Evolutionary conservation across 2,797 vertebrate species (phyloP).

Genomic region (Gephyroberyx darwinii): DNA sequence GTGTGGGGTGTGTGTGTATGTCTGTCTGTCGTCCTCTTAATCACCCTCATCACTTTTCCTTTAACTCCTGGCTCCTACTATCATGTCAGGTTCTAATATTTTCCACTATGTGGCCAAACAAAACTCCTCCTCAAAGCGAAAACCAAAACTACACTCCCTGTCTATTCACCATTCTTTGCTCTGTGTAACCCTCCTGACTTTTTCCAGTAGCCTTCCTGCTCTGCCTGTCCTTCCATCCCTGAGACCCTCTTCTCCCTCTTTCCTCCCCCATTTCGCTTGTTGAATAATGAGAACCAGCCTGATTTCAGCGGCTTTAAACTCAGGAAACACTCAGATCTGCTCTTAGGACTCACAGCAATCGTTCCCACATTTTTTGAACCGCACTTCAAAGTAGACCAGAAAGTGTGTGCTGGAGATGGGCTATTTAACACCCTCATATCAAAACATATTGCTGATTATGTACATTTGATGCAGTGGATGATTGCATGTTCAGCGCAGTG

Average conservation of each 20-base stretch:
- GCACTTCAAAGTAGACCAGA: slow-evolving; percentile 34
- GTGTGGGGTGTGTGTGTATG: slow-evolving; percentile 9
- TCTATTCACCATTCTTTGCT: slow-evolving; percentile 22
- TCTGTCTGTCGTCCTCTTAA: slow-evolving; percentile 15
- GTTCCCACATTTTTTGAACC: slow-evolving; percentile 57
- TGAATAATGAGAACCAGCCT: slow-evolving; percentile 66
- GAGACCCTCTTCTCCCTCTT: not conserved
- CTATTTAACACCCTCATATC: slow-evolving; percentile 31
- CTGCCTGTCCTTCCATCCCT: slow-evolving; percentile 8
- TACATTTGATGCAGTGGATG: slow-evolving; percentile 26
- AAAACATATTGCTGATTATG: slow-evolving; percentile 32
- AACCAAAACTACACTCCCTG: slow-evolving; percentile 17
- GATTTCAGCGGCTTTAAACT: slow-evolving; percentile 39
- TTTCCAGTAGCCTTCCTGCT: slow-evolving; percentile 8
- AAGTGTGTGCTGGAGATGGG: slow-evolving; percentile 3
- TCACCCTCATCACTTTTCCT: slow-evolving; percentile 25
- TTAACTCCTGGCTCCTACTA: slow-evolving; percentile 17
- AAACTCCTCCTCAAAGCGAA: slow-evolving; percentile 5
- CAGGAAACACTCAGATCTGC: slow-evolving; percentile 59
- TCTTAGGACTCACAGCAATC: slow-evolving; percentile 40
- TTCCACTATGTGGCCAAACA: slow-evolving; percentile 32
- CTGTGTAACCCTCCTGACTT: not conserved
- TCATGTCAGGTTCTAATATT: slow-evolving; percentile 17
- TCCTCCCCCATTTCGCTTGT: not conserved
- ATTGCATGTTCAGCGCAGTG: slow-evolving; percentile 8